Conservation (phyloP, 30 jellyfish, hydroid and myxozoan species). For the Morbakka virulenta region DNA sequence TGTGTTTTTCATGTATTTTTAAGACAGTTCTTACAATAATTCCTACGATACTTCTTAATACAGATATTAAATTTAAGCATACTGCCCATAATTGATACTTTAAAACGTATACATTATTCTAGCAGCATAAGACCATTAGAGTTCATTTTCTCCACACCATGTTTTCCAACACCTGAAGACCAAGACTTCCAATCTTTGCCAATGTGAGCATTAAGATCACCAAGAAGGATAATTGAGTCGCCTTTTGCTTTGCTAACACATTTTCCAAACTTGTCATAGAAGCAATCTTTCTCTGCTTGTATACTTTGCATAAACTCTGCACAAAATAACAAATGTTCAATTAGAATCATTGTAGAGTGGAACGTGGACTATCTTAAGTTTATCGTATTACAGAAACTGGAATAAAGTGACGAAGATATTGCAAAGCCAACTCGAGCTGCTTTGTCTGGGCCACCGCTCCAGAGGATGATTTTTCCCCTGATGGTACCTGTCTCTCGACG, state of each 20-base stretch:
- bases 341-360: conserved; percentile 2
- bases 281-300: conserved; percentile 14
- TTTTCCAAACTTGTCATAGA: conserved; percentile 26
- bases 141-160: conserved; percentile 47
- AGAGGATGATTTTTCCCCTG: conserved; percentile 36
- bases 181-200: conserved; percentile 59
- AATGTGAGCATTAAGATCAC: conserved; percentile 38
- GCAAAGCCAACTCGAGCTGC: conserved; percentile 43
- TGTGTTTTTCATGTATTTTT: too few relatives aligned
- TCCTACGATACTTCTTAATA: too few relatives aligned
- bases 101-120: conserved; percentile 21
- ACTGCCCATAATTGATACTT: conserved; percentile 29
- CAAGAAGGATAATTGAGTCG: conserved; percentile 21
- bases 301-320: conserved; percentile 26
- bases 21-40: too few relatives aligned
- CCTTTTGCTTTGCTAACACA: conserved; percentile 13
- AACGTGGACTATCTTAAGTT: conserved; percentile 10
- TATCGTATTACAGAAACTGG: conserved; percentile 23
- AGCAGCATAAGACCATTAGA: conserved; percentile 33
- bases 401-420: neutral
- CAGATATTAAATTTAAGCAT: too few relatives aligned
- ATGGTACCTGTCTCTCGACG: too few relatives aligned
- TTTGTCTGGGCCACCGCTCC: conserved; percentile 39
- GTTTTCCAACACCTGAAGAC: conserved; percentile 46
- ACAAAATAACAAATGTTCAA: conserved; percentile 33